Percentiles rank a stretch among this genome's conserved stretches.
Evolutionary conservation across 2,797 vertebrate genomes (phyloP).

Genomic region (Cyprinodon diabolis): DNA sequence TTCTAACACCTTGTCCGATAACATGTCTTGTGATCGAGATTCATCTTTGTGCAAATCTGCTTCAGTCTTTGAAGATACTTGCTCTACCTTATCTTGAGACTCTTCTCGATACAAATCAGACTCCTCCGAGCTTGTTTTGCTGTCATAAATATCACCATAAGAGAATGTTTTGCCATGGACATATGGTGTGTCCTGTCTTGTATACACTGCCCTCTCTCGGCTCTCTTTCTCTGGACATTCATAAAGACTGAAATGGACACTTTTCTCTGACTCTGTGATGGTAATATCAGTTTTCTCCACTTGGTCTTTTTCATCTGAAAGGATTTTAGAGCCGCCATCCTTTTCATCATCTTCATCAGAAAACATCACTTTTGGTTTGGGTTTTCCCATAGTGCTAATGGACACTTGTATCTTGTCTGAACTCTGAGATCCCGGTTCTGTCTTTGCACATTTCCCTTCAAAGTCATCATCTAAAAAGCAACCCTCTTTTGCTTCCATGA

Average conservation of each 20-base stretch:
- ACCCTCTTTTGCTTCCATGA: conserved; percentile 90
- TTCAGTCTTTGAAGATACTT: conserved; percentile 43
- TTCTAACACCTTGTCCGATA: conserved; percentile 34
- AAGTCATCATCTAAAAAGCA: conserved; percentile 91
- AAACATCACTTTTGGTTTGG: conserved; percentile 65
- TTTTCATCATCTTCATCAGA: conserved; percentile 73
- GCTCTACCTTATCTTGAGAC: conserved; percentile 60
- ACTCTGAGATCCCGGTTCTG: conserved; percentile 50
- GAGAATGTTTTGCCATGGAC: conserved; percentile 93
- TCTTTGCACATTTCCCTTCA: conserved; percentile 71
- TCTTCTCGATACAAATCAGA: conserved; percentile 73
- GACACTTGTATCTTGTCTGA: conserved; percentile 53
- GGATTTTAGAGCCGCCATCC: conserved; percentile 42
- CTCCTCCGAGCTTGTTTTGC: conserved; percentile 80
- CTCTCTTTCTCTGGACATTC: conserved; percentile 75
- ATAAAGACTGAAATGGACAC: conserved; percentile 75
- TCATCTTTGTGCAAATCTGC: conserved; percentile 42
- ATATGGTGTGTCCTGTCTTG: conserved; percentile 94
- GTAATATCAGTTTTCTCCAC: conserved; percentile 47
- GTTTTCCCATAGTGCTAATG: conserved; percentile 56
- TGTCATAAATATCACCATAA: conserved; percentile 92
- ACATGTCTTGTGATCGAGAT: neutral
- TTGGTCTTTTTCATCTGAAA: conserved; percentile 52
- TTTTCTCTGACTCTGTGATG: conserved; percentile 71
- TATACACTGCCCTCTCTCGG: conserved; percentile 76